A percentile compares a stretch with the other conserved stretches of the same genome.
These are phyloP conservation scores for Cepaea hortensis DNA, from an alignment of 2,888 invertebrate species.

Conservation along the genomic window DNA sequence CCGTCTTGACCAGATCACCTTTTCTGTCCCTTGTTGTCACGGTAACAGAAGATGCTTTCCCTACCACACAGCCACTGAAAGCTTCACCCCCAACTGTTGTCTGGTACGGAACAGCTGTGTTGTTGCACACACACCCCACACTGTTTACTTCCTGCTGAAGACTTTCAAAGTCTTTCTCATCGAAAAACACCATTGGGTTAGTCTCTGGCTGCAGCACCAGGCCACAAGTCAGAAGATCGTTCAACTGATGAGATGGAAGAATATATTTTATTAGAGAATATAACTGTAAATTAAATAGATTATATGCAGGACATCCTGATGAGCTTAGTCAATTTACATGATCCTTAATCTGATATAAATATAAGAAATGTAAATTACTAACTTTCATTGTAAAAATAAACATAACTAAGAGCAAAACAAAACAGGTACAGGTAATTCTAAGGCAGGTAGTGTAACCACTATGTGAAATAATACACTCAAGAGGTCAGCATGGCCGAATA, in stretches of 20 bases:
- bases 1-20: conserved; percentile 74
- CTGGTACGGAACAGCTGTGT: conserved; percentile 76
- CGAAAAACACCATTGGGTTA: conserved; percentile 60
- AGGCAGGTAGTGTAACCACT: too few species aligned
- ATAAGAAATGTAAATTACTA: too few species aligned
- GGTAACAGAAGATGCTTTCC: conserved; percentile 72
- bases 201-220: conserved; percentile 40
- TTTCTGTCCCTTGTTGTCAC: conserved; percentile 74
- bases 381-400: too few species aligned
- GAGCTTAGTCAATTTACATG: neutral
- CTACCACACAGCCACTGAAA: conserved; percentile 72
- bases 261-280: neutral
- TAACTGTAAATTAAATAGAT: too few species aligned
- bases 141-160: conserved; percentile 67
- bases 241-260: conserved; percentile 10
- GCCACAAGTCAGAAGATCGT: conserved; percentile 32
- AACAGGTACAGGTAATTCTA: too few species aligned
- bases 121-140: conserved; percentile 74
- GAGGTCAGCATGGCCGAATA: too few species aligned
- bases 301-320: neutral
- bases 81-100: conserved; percentile 76
- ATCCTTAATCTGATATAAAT: too few species aligned
- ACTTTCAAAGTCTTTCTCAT: conserved; percentile 68
- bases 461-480: too few species aligned
- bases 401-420: too few species aligned